Base-by-base conservation (phyloP, 2,113 vertebrate species). In the Solea senegalensis region DNA sequence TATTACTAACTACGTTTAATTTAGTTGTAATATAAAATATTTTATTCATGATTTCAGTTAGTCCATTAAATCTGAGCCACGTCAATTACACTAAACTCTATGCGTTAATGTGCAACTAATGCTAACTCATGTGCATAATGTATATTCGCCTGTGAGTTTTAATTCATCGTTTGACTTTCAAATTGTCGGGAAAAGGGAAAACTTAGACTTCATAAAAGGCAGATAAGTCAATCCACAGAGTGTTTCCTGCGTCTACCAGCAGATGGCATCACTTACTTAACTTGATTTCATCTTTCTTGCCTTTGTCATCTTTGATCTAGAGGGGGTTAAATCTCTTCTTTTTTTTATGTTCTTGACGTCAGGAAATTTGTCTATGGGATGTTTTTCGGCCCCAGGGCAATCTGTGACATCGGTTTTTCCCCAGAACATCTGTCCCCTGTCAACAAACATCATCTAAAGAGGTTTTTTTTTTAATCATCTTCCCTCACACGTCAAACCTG, bases 181-280 rank as follows among this genome's bases (percentile, higher is more conserved):
- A n/a, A n/a, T n/a, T n/a, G n/a, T n/a, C n/a, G n/a, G n/a, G n/a
- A n/a, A n/a, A n/a, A n/a, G n/a, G n/a, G 44, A 34, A 34, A 34
- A 94, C 94, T 34, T 34, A 3, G 0, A 2, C 1, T 34, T 34
- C n/a, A 27, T 12, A 9, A 51, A 9, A 21, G 49, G 8, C n/a
- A 21, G n/a, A 51, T 34, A 34, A 34, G 34, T 4, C 3, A 21
- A 51, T 51, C 49, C n/a, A 51, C 15, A 16, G 27, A 28, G 21
- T 51, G 12, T 44, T 68, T 92, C 8, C 81, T 88, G 59, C 91
- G 92, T 78, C 14, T 90, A 93, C 93, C 95, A 96, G 72, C 94
- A 95, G 68, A 86, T 79, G 76, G 96, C 95, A 40, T 92, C 94
- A 65, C 92, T 93, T 11, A 87, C 49, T 45, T 13, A 55, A 9